Evolutionary conservation across 2,888 invertebrate genomes (phyloP).

Genomic region (Drosophila meridiana): DNA sequence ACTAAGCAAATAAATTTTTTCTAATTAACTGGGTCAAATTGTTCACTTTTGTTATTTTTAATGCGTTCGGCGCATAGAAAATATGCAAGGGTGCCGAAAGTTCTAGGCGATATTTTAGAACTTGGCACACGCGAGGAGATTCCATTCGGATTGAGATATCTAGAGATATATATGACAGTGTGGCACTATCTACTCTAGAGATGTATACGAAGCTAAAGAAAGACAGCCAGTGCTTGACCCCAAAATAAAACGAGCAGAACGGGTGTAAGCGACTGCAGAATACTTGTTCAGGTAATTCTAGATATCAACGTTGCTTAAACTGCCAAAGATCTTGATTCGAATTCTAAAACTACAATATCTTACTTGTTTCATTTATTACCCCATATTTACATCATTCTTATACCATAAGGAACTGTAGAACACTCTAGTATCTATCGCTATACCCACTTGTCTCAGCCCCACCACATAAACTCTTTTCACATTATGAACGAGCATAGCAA

Average conservation of each 20-base stretch:
- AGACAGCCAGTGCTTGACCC: constrained; percentile 34
- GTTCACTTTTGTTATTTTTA: constrained; percentile 21
- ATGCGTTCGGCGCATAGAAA: background rate
- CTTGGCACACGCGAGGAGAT: constrained; percentile 3
- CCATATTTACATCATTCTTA: too few relatives aligned
- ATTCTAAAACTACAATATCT: background rate
- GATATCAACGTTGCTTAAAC: background rate
- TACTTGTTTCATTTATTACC: too few relatives aligned
- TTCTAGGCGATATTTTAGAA: constrained; percentile 3
- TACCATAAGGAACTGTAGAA: too few relatives aligned
- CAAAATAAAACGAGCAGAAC: constrained; percentile 8
- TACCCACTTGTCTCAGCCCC: too few relatives aligned
- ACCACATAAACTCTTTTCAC: background rate
- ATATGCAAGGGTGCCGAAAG: constrained; percentile 18
- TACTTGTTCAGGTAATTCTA: background rate
- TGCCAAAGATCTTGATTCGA: background rate
- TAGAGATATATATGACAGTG: background rate
- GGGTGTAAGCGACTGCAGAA: background rate
- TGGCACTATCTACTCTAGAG: background rate
- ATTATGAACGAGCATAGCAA: background rate
- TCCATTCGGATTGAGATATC: constrained; percentile 17
- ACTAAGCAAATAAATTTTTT: constrained; percentile 68
- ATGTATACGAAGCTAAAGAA: background rate
- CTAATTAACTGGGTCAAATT: constrained; percentile 62
- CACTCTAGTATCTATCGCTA: background rate